Conservation (phyloP, 2,113 vertebrate genomes). For the Sturnus vulgaris region DNA sequence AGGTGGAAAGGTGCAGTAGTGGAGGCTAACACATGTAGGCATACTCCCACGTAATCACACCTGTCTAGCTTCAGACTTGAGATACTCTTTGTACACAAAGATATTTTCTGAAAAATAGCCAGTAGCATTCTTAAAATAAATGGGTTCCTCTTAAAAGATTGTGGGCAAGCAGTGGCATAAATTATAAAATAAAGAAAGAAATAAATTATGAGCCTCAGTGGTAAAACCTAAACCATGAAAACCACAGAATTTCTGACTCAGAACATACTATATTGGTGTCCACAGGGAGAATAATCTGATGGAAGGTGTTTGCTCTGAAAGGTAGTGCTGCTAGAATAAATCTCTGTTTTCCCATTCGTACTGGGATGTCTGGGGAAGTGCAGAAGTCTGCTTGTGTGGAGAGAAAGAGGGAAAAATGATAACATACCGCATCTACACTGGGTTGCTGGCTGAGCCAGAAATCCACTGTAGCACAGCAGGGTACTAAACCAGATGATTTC, state of each 20-base stretch:
- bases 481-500: neutral
- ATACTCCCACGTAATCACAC: neutral
- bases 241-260: neutral
- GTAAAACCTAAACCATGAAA: neutral
- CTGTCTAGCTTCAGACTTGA: neutral
- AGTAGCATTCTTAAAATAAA: neutral
- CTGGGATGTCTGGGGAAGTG: neutral
- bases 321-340: neutral
- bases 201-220: neutral
- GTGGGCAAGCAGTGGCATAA: neutral
- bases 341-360: neutral
- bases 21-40: neutral
- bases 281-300: neutral
- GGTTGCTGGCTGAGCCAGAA: neutral
- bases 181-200: neutral
- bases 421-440: neutral
- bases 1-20: neutral
- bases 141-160: neutral
- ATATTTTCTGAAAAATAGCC: neutral
- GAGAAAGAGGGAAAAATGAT: neutral
- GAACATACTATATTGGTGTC: neutral
- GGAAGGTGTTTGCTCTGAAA: neutral
- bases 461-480: neutral
- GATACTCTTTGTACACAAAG: neutral
- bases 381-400: neutral